phyloP scores from a whole-genome alignment of 2,797 vertebrate genomes.

The Carcharodon carcharias region DNA sequence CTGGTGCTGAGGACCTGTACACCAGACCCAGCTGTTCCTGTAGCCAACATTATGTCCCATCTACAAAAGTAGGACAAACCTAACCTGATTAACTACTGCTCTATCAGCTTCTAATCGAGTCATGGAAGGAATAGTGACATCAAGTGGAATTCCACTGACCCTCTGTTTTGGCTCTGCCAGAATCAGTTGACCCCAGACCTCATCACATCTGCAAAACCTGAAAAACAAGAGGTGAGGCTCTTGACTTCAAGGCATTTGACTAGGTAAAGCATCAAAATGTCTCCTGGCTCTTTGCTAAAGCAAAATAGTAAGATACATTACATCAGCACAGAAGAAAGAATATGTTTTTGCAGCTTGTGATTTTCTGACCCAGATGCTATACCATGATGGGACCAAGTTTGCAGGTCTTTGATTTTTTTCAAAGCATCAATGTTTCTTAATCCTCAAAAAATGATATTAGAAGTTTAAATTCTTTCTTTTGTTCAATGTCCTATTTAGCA shows the following conservation, averaged over 20 bases:
- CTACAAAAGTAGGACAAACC: neutral
- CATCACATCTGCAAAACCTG: neutral
- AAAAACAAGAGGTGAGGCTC: too few relatives aligned
- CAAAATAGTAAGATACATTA: neutral
- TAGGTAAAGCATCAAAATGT: neutral
- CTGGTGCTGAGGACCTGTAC: too few relatives aligned
- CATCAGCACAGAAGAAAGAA: too few relatives aligned
- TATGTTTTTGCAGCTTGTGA: neutral
- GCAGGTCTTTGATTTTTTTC: too few relatives aligned
- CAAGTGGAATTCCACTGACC: neutral
- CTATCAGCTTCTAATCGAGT: neutral
- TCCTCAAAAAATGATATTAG: too few relatives aligned
- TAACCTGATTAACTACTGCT: neutral
- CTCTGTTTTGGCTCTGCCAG: neutral
- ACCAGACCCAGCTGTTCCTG: too few relatives aligned
- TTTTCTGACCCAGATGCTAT: neutral
- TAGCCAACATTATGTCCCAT: too few relatives aligned
- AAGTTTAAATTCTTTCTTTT: too few relatives aligned
- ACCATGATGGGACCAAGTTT: neutral
- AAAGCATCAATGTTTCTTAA: too few relatives aligned
- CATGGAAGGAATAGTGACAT: neutral
- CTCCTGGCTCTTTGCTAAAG: neutral
- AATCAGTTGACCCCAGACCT: neutral
- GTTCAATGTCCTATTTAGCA: neutral
- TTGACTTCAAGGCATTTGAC: too few relatives aligned